Evolutionary conservation across 2,113 vertebrate species (phyloP).

Genomic region (Drymodes brunneopygia): DNA sequence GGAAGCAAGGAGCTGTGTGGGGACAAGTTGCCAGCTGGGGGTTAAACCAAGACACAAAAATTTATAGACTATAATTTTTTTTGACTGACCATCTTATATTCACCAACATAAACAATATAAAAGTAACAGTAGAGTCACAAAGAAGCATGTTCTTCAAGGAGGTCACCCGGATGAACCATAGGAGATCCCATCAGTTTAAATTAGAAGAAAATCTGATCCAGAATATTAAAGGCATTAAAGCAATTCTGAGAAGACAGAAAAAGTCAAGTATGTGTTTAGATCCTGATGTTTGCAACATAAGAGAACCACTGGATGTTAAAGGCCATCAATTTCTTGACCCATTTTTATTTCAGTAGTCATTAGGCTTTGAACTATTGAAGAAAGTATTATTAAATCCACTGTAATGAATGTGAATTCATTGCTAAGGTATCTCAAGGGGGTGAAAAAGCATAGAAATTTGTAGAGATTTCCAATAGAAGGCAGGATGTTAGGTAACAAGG

Average conservation of each 20-base stretch:
- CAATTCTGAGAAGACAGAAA: not conserved
- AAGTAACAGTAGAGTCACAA: not conserved
- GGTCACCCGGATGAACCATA: not conserved
- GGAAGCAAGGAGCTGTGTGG: not conserved
- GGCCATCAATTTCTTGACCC: not conserved
- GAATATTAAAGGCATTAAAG: not conserved
- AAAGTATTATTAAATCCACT: not conserved
- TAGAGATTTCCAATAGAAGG: not conserved
- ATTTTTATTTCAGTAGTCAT: not conserved
- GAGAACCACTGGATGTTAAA: not conserved
- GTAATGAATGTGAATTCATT: not conserved
- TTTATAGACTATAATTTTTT: not conserved
- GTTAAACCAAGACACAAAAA: not conserved
- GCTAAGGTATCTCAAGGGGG: not conserved
- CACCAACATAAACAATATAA: not conserved
- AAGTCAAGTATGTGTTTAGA: not conserved
- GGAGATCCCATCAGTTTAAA: not conserved
- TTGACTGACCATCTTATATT: not conserved
- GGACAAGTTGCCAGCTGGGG: not conserved
- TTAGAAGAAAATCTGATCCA: not conserved
- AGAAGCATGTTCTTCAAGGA: not conserved
- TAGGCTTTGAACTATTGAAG: not conserved
- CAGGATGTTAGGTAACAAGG: not conserved
- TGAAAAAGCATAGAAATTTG: not conserved
- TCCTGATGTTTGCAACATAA: not conserved